These are phyloP conservation scores for Aphyosemion australe DNA, from an alignment of 2,113 vertebrate genomes.

Conservation along the genomic window DNA sequence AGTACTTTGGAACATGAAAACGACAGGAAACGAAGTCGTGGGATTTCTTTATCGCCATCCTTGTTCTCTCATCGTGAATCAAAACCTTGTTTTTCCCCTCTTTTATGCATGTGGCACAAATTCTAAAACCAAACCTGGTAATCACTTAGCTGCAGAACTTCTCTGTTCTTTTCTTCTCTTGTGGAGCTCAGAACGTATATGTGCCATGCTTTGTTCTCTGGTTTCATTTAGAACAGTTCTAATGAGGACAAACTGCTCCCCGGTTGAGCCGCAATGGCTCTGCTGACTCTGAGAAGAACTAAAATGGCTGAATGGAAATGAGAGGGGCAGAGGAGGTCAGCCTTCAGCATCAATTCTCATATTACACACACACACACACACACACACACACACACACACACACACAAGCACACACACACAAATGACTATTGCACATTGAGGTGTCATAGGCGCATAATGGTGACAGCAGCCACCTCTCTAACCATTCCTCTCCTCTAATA, in stretches of 20 bases:
- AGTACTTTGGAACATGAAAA: conserved; percentile 36
- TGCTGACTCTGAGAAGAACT: conserved; percentile 75
- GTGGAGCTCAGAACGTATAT: conserved; percentile 33
- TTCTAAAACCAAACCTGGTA: conserved; percentile 62
- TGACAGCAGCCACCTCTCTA: conserved; percentile 72
- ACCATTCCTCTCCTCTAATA: conserved; percentile 71
- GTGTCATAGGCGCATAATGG: conserved; percentile 75
- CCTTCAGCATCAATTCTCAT: conserved; percentile 84
- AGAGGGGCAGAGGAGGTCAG: conserved; percentile 78
- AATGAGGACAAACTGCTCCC: conserved; percentile 94
- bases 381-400: too few species aligned
- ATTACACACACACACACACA: conserved; percentile 67
- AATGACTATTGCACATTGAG: conserved; percentile 84
- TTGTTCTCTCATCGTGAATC: conserved; percentile 50
- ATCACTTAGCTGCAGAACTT: conserved; percentile 59
- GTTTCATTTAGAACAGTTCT: conserved; percentile 84
- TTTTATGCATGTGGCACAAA: conserved; percentile 52
- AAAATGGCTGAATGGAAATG: conserved; percentile 80
- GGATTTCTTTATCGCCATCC: conserved; percentile 50
- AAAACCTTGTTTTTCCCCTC: conserved; percentile 46
- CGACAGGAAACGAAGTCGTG: conserved; percentile 8
- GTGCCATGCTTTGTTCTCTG: conserved; percentile 81
- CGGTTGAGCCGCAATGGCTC: conserved; percentile 86
- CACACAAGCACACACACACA: conserved; percentile 24
- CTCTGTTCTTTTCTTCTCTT: not conserved